Evolutionary conservation across 2,888 invertebrate genomes (phyloP), one percentile per base, ranked within the genome.

Genomic region (Euplagia quadripunctaria): DNA sequence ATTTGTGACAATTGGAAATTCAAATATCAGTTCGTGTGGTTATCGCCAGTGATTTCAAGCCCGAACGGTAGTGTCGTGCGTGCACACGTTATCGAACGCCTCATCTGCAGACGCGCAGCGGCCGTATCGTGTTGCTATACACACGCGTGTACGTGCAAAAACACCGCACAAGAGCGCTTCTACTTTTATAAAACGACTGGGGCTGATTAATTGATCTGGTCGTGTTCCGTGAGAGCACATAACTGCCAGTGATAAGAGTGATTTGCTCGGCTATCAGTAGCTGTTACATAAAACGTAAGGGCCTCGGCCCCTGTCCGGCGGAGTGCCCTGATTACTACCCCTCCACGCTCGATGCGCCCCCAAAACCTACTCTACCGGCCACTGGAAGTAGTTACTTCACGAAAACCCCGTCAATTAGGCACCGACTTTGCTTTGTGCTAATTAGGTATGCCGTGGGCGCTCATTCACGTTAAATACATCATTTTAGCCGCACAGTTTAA

Each of bases 181-280:
- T 64, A 64, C 20, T 75, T 68, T 68, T 71, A 74, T 67, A 64
- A 17, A 31, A 70, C 68, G 70, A 66, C 64, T 17, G 64, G 17
- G 46, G 49, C 61, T 75, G 67, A 78, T 73, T 77, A 73, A 74
- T 76, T 17, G 72, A 55, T 70, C 61, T 16, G 69, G 51, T 74
- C 68, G 72, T 20, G 70, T 71, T 81, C 70, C 61, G 65, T 31
- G 74, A 76, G 75, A 72, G 68, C 76, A 76, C 73, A 69, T 68
- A 72, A 74, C 71, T 72, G 74, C 76, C 58, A 64, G 51, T 75
- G 82, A 78, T 83, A 77, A 77, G 77, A 77, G 76, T 79, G 79
- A 77, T 77, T 75, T 72, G 78, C 76, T 75, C 58, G 65, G 72
- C 77, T 79, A 76, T 82, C 77, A 76, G 77, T 51, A 72, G 70